phyloP scores from a whole-genome alignment of 2,888 invertebrate species.

The Lottia scabra region DNA sequence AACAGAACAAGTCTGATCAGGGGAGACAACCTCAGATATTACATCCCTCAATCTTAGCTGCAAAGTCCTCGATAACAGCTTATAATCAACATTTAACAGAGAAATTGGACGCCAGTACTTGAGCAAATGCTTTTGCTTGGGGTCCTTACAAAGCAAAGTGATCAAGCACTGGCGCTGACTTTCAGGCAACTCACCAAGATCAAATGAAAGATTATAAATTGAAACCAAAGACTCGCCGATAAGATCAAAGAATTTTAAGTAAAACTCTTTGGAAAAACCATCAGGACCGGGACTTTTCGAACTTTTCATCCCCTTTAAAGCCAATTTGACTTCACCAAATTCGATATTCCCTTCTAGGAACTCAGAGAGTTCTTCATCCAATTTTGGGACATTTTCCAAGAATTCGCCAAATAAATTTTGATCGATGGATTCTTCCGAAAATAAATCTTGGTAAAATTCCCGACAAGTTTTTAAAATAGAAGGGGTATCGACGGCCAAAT shows the following conservation, averaged over 20 bases:
- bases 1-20: too few relatives aligned
- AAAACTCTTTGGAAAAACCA: too few relatives aligned
- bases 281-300: too few relatives aligned
- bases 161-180: too few relatives aligned
- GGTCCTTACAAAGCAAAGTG: too few relatives aligned
- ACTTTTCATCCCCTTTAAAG: slow-evolving; percentile 26
- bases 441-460: slow-evolving; percentile 14
- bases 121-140: too few relatives aligned
- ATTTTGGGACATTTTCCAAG: slow-evolving; percentile 13
- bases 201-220: too few relatives aligned
- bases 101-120: too few relatives aligned
- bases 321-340: slow-evolving; percentile 1
- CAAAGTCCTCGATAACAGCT: slow-evolving; percentile 37
- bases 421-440: slow-evolving; percentile 18
- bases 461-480: slow-evolving; percentile 12
- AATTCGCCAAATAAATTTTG: slow-evolving; percentile 3
- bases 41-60: slow-evolving; percentile 31
- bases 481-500: not conserved
- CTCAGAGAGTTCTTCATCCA: slow-evolving; percentile 1
- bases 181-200: too few relatives aligned
- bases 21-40: slow-evolving; percentile 27
- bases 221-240: too few relatives aligned
- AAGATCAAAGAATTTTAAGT: too few relatives aligned
- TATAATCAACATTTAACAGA: too few relatives aligned
- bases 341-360: slow-evolving; percentile 8